Conservation (phyloP, 2,888 invertebrate genomes). For the Ptycholaimellus sp. region DNA sequence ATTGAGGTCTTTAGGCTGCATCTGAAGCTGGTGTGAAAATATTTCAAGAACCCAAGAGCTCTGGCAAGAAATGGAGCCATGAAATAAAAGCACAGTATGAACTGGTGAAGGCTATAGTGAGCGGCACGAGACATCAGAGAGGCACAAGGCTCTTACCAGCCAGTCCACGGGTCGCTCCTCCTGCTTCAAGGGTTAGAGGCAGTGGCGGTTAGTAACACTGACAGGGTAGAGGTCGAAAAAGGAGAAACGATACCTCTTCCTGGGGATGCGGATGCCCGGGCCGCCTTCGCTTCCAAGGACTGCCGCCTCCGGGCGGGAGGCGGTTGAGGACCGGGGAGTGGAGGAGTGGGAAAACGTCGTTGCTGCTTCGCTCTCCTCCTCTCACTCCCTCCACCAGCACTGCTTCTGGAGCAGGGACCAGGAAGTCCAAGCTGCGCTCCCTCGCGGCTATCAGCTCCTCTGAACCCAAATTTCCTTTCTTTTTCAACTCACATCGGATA, state of each 20-base stretch:
- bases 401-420: conserved; percentile 43
- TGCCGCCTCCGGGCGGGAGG: conserved; percentile 13
- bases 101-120: too few relatives aligned
- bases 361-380: conserved; percentile 8
- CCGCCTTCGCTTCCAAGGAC: conserved; percentile 19
- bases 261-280: conserved; percentile 8
- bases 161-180: background rate
- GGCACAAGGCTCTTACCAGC: background rate
- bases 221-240: background rate
- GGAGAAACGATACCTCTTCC: background rate
- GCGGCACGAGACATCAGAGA: background rate
- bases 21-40: too few relatives aligned
- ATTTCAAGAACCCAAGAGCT: too few relatives aligned
- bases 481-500: background rate
- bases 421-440: conserved; percentile 42
- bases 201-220: background rate
- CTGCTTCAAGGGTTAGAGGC: background rate
- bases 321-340: conserved; percentile 46
- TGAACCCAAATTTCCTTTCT: conserved; percentile 11
- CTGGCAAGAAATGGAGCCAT: too few relatives aligned
- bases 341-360: conserved; percentile 51
- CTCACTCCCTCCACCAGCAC: background rate
- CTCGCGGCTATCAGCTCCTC: conserved; percentile 33
- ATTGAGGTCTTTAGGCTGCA: too few relatives aligned
- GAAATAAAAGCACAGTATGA: too few relatives aligned